Evolutionary conservation across 2,888 invertebrate species (phyloP).

Genomic region (Melanophora roralis): DNA sequence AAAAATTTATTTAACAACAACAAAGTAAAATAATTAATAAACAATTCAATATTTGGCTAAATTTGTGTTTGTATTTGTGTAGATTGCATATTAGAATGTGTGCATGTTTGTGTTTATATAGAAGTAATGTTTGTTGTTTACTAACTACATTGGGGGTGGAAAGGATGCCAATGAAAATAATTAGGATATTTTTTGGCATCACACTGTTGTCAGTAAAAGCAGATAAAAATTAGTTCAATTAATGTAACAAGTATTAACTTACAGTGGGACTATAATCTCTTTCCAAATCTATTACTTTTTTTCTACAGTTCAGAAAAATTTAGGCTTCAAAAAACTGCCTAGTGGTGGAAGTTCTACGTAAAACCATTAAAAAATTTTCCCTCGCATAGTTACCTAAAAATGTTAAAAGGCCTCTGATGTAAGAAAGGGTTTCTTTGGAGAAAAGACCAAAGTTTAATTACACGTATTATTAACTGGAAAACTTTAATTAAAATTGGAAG

Average conservation of each 20-base stretch:
- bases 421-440: too few species aligned
- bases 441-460: too few species aligned
- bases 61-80: conserved; percentile 1
- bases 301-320: too few species aligned
- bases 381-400: too few species aligned
- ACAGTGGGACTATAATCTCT: neutral
- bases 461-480: too few species aligned
- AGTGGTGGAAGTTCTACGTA: too few species aligned
- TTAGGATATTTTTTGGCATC: neutral
- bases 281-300: too few species aligned
- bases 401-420: too few species aligned
- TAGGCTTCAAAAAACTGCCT: too few species aligned
- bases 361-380: too few species aligned
- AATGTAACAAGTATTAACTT: too few species aligned
- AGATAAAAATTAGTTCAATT: neutral
- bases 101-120: neutral
- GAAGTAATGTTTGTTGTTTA: neutral
- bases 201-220: neutral
- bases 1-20: neutral
- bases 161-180: conserved; percentile 15
- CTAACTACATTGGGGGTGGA: neutral
- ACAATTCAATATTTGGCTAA: conserved; percentile 25
- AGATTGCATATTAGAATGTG: neutral
- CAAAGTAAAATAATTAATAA: conserved; percentile 32
- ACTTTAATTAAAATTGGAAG: too few species aligned